Percentiles rank a stretch among this genome's conserved stretches.
These are phyloP conservation scores for Phalanger gymnotis DNA, from an alignment of 2,797 vertebrate genomes.

Conservation along the genomic window DNA sequence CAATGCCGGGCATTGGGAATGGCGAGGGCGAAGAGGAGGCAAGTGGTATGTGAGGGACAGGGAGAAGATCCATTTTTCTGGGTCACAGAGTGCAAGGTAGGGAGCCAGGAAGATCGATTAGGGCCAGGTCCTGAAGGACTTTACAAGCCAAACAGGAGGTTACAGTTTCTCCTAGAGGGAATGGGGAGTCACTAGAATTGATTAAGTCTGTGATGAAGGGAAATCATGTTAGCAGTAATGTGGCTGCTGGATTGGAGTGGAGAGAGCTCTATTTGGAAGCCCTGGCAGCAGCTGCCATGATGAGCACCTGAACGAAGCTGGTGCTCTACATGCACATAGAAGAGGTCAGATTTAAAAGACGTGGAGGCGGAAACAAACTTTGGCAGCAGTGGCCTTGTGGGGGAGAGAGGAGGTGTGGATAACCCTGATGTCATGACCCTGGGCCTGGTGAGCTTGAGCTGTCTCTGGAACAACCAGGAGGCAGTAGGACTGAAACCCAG, in stretches of 20 bases:
- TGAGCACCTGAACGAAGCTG: background rate
- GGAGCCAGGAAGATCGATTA: background rate
- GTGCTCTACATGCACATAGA: background rate
- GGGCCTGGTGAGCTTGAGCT: background rate
- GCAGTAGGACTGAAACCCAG: background rate
- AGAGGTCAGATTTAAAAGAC: background rate
- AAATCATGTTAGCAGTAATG: background rate
- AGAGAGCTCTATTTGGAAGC: background rate
- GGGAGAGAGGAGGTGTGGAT: background rate
- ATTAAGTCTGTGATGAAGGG: background rate
- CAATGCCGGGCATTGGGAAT: background rate
- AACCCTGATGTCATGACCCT: background rate
- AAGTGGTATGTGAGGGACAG: no score
- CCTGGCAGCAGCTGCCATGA: background rate
- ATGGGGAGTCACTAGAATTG: background rate
- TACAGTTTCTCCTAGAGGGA: background rate
- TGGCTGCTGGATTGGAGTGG: background rate
- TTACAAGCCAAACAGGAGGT: background rate
- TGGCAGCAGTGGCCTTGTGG: background rate
- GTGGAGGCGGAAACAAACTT: background rate
- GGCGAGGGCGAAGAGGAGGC: background rate
- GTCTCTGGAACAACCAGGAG: no score
- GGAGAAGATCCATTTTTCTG: background rate
- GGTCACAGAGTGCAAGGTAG: background rate
- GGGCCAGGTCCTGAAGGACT: background rate